Conservation (phyloP, 2,113 vertebrate species). For the Monopterus albus region DNA sequence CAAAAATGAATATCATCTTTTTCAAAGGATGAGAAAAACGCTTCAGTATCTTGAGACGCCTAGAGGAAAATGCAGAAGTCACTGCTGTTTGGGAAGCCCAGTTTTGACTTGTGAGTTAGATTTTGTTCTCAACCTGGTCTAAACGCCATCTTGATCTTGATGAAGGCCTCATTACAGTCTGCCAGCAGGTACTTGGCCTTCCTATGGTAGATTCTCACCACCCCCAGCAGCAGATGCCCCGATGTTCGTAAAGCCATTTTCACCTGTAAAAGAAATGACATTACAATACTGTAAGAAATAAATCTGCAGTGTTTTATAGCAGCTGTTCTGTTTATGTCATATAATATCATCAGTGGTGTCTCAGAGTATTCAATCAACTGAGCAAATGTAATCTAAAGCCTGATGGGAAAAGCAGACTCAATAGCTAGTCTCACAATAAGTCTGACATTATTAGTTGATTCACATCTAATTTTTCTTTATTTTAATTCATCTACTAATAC, state of each 20-base stretch:
- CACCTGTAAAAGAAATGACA: slow-evolving; percentile 80
- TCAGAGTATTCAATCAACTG: too few species aligned
- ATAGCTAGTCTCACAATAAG: too few species aligned
- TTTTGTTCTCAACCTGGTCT: slow-evolving; percentile 87
- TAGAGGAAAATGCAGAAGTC: too few species aligned
- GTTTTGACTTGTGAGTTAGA: background rate
- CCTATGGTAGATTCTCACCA: slow-evolving; percentile 98
- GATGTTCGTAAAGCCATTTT: slow-evolving; percentile 98
- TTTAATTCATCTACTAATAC: too few species aligned
- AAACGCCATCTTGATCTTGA: slow-evolving; percentile 99
- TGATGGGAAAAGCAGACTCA: too few species aligned
- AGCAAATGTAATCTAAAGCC: too few species aligned
- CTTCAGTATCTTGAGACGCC: too few species aligned
- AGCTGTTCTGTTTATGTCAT: background rate
- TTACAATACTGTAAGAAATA: background rate
- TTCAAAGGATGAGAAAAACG: too few species aligned
- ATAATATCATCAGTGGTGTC: background rate
- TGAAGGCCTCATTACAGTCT: slow-evolving; percentile 98
- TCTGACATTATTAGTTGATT: too few species aligned
- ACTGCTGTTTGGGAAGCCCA: background rate
- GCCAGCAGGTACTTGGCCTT: slow-evolving; percentile 98
- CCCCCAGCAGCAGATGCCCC: slow-evolving; percentile 94
- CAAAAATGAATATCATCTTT: too few species aligned
- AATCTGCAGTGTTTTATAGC: background rate
- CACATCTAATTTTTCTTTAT: too few species aligned